Evolutionary conservation across 2,888 invertebrate genomes (phyloP).

Genomic region (Liopterus haemorrhoidalis): DNA sequence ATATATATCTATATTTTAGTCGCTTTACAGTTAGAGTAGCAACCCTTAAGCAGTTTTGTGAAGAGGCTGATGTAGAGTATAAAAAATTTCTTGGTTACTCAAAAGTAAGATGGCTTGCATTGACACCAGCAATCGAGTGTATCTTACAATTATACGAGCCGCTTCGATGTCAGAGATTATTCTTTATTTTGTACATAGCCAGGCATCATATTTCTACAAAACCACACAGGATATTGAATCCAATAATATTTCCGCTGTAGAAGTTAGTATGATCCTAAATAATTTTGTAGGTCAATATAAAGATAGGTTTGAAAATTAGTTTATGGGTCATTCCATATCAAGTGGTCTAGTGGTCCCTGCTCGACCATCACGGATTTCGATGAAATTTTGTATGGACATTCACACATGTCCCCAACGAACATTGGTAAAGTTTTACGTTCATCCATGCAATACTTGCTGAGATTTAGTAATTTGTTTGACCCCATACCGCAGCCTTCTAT

Average conservation of each 20-base stretch:
- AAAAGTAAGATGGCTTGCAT: constrained; percentile 33
- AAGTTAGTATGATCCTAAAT: constrained; percentile 28
- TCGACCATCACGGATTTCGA: too few species aligned
- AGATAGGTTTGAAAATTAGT: constrained; percentile 22
- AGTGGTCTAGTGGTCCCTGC: too few species aligned
- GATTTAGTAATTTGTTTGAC: too few species aligned
- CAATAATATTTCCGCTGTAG: constrained; percentile 29
- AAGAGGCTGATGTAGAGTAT: constrained; percentile 30
- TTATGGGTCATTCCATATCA: too few species aligned
- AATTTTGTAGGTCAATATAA: constrained; percentile 29
- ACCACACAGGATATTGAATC: constrained; percentile 27
- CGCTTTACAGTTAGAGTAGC: constrained; percentile 32
- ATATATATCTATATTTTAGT: constrained; percentile 33
- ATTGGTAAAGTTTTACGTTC: too few species aligned
- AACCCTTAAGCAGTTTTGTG: constrained; percentile 32
- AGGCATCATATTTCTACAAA: constrained; percentile 31
- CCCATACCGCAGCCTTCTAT: too few species aligned
- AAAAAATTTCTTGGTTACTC: constrained; percentile 32
- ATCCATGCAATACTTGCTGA: too few species aligned
- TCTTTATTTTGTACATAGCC: constrained; percentile 33
- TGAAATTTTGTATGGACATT: too few species aligned
- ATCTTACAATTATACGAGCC: constrained; percentile 33
- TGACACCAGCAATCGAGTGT: constrained; percentile 30
- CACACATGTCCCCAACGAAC: too few species aligned
- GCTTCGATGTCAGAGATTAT: constrained; percentile 30